Evolutionary conservation across 1,140 invertebrate genomes (phyloP).

Genomic region (Campoletis sonorensis): DNA sequence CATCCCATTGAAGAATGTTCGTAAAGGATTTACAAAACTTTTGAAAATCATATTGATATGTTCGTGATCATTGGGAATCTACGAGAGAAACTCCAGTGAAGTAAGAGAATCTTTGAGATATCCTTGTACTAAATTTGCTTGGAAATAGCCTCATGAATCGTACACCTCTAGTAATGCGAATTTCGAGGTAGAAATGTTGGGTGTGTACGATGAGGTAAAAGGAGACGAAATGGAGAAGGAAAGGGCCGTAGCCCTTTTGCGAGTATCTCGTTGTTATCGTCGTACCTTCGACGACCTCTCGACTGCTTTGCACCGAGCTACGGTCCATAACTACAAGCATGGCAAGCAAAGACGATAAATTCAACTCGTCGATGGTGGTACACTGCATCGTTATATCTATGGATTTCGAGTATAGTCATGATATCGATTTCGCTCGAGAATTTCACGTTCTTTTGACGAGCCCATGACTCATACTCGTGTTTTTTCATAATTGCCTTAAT

Average conservation of each 20-base stretch:
- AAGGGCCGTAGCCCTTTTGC: not conserved
- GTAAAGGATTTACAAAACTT: no score
- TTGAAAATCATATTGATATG: not conserved
- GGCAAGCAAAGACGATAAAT: slow-evolving; percentile 25
- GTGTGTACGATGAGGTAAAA: not conserved
- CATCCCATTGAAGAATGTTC: no score
- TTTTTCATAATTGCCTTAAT: not conserved
- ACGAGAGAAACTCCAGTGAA: not conserved
- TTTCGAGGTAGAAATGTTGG: not conserved
- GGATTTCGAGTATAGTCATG: not conserved
- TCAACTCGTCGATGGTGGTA: slow-evolving; percentile 30
- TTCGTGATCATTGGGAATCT: not conserved
- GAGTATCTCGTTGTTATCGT: slow-evolving; percentile 30
- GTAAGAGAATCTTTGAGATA: not conserved
- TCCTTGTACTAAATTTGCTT: not conserved
- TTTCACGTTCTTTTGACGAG: not conserved
- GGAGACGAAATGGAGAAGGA: not conserved
- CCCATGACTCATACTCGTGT: not conserved
- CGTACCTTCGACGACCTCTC: slow-evolving; percentile 19
- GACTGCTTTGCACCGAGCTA: not conserved
- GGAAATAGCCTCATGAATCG: slow-evolving; percentile 30
- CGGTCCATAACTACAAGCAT: slow-evolving; percentile 17
- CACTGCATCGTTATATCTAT: slow-evolving; percentile 8
- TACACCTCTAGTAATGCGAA: slow-evolving; percentile 24
- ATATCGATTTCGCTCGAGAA: not conserved